A percentile compares a stretch with the other conserved stretches of the same genome.
These are phyloP conservation scores for Equus przewalskii DNA, from an alignment of 2,113 vertebrate species.

Conservation along the genomic window DNA sequence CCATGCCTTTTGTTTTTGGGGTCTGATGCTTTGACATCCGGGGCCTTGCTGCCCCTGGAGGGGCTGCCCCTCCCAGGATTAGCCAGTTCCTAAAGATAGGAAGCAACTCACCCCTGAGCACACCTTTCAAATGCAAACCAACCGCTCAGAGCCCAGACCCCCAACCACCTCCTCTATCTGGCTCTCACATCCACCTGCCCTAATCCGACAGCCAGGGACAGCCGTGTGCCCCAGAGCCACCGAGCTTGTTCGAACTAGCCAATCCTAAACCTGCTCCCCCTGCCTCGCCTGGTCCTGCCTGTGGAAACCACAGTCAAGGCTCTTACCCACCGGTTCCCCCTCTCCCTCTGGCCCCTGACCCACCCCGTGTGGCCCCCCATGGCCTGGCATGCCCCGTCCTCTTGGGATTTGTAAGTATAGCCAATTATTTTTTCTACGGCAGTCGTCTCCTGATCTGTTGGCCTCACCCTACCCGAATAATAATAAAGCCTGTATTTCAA, in stretches of 20 bases:
- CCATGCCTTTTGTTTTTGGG: neutral
- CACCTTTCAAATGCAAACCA: constrained; percentile 41
- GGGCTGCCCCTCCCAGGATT: neutral
- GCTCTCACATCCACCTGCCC: neutral
- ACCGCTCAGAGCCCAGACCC: neutral
- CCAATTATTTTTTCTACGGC: neutral
- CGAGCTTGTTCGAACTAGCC: neutral
- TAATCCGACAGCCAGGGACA: neutral
- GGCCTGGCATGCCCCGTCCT: neutral
- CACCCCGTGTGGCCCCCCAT: no score
- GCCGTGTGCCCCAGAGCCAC: neutral
- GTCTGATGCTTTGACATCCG: neutral
- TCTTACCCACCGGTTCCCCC: neutral
- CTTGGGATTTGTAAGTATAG: neutral
- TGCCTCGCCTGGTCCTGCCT: neutral
- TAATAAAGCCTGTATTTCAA: neutral
- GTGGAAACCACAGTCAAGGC: neutral
- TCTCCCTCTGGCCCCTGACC: neutral
- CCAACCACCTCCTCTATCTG: neutral
- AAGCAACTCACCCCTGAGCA: neutral
- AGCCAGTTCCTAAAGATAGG: neutral
- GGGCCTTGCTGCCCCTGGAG: neutral
- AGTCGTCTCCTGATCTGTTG: neutral
- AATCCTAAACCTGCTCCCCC: neutral
- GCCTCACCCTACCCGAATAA: neutral